Conservation (phyloP, 1,140 invertebrate species). For the Drosophila kikkawai region DNA sequence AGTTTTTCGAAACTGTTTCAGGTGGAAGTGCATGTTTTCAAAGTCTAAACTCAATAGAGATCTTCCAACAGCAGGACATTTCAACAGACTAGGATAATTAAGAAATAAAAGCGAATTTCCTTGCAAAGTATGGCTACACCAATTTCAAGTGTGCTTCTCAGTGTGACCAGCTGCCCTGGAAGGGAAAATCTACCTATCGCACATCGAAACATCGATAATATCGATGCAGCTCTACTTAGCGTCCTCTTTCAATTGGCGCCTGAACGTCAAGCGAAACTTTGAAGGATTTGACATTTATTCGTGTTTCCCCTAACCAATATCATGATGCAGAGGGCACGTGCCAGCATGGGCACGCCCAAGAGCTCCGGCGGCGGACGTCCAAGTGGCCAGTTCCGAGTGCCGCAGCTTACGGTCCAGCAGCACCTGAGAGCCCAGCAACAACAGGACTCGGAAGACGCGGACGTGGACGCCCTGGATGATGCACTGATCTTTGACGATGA, state of each 20-base stretch:
- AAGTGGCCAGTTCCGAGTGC: conserved; percentile 36
- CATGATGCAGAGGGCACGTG: conserved; percentile 20
- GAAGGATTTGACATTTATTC: conserved; percentile 31
- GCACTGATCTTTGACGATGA: conserved; percentile 80
- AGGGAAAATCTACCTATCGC: neutral
- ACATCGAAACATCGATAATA: neutral
- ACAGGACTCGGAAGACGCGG: conserved; percentile 45
- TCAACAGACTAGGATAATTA: too few relatives aligned
- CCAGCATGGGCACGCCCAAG: conserved; percentile 43
- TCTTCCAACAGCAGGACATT: too few relatives aligned
- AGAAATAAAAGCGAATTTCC: too few relatives aligned
- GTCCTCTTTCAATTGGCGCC: conserved; percentile 38
- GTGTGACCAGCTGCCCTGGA: neutral
- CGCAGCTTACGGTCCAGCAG: conserved; percentile 28
- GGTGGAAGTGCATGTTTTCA: too few relatives aligned
- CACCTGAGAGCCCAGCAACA: conserved; percentile 40
- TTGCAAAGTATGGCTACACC: too few relatives aligned
- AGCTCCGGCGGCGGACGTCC: conserved; percentile 17
- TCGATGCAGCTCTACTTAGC: conserved; percentile 13
- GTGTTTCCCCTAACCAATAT: neutral
- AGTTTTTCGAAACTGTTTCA: too few relatives aligned
- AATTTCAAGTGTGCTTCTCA: neutral
- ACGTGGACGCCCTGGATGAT: conserved; percentile 70
- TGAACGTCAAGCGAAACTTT: conserved; percentile 11
- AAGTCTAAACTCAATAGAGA: too few relatives aligned